Evolutionary conservation across 2,888 invertebrate species (phyloP).

Genomic region (Peribatodes rhomboidaria): DNA sequence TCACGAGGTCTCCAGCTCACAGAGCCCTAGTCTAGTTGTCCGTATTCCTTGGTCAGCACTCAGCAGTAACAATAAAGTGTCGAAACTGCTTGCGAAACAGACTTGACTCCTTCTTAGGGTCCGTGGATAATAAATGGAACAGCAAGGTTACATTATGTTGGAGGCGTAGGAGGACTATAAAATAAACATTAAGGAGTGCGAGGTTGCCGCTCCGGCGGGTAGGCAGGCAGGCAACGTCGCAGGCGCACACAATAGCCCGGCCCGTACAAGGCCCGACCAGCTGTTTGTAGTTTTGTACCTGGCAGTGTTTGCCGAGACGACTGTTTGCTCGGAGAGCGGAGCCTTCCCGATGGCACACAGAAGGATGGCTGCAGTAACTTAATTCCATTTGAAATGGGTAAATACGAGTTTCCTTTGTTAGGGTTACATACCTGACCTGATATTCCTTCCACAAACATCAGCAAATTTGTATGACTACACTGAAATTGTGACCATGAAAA

Average conservation of each 20-base stretch:
- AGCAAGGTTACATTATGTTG: slow-evolving; percentile 36
- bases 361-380: slow-evolving; percentile 39
- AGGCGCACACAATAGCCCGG: slow-evolving; percentile 64
- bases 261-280: slow-evolving; percentile 57
- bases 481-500: not conserved
- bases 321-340: slow-evolving; percentile 50
- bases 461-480: not conserved
- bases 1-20: no score
- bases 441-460: not conserved
- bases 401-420: slow-evolving; percentile 36
- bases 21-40: no score
- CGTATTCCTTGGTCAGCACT: not conserved
- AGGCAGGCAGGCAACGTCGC: slow-evolving; percentile 53
- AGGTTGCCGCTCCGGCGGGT: slow-evolving; percentile 71
- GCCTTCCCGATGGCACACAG: slow-evolving; percentile 50
- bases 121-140: slow-evolving; percentile 28
- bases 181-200: slow-evolving; percentile 61
- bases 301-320: slow-evolving; percentile 65
- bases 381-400: slow-evolving; percentile 29
- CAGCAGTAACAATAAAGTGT: not conserved
- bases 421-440: slow-evolving; percentile 22
- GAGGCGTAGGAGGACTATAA: slow-evolving; percentile 50
- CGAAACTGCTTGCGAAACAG: not conserved
- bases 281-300: slow-evolving; percentile 71
- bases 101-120: slow-evolving; percentile 3